Conservation (phyloP, 2,113 vertebrate species). For the Colinus virginianus region DNA sequence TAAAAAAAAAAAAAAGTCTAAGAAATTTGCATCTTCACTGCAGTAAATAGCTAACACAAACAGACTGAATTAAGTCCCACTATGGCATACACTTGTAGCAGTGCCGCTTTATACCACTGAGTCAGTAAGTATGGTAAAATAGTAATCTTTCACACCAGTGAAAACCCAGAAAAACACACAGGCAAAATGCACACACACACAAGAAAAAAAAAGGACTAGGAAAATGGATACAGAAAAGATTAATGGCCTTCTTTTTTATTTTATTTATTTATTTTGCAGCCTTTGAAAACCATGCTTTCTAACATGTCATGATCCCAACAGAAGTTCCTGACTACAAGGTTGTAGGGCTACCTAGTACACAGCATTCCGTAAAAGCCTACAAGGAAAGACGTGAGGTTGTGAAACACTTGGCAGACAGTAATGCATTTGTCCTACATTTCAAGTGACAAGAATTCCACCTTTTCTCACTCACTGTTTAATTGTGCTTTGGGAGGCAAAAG, state of each 20-base stretch:
- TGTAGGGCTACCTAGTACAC: background rate
- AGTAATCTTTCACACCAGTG: background rate
- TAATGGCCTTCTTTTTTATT: background rate
- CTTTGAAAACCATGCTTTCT: background rate
- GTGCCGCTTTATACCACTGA: background rate
- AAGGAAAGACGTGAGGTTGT: background rate
- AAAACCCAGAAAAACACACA: background rate
- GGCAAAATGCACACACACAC: background rate
- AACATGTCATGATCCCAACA: background rate
- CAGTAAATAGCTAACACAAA: background rate
- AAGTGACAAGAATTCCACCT: background rate
- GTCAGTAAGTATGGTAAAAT: background rate
- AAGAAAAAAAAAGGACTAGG: background rate
- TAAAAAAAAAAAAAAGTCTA: no score
- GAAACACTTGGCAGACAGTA: background rate
- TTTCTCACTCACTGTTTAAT: fast-evolving
- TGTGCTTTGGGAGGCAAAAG: background rate
- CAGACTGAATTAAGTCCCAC: background rate
- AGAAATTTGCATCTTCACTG: background rate
- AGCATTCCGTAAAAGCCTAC: background rate
- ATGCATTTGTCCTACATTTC: background rate
- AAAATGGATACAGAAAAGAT: background rate
- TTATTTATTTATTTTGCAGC: background rate
- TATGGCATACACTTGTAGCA: background rate
- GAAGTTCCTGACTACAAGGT: background rate